phyloP scores from a whole-genome alignment of 2,113 vertebrate genomes.

The Emydocephalus ijimae region DNA sequence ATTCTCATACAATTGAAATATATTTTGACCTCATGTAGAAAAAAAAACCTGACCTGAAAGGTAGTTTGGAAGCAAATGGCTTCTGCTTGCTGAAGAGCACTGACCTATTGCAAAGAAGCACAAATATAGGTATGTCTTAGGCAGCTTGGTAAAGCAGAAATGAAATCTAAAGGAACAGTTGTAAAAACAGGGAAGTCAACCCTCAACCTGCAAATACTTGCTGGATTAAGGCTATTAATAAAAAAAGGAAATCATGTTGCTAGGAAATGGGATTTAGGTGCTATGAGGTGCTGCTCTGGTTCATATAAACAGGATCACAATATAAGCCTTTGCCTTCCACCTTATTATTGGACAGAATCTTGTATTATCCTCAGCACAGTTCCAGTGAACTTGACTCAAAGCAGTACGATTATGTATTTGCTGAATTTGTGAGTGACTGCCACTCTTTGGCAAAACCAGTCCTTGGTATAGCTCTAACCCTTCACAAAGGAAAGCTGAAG shows the following conservation, averaged over 20 bases:
- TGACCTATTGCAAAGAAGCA: not conserved
- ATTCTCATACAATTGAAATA: not conserved
- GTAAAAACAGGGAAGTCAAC: not conserved
- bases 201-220: not conserved
- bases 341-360: not conserved
- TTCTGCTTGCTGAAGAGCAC: not conserved
- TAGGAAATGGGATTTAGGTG: not conserved
- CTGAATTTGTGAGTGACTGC: not conserved
- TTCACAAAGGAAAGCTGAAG: not conserved
- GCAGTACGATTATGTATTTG: not conserved
- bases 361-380: not conserved
- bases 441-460: not conserved
- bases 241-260: not conserved
- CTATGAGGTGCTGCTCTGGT: not conserved
- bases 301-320: not conserved
- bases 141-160: not conserved
- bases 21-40: not conserved
- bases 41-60: not conserved
- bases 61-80: not conserved
- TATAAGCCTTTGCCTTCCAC: not conserved
- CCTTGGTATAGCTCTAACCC: not conserved
- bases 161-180: not conserved
- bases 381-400: not conserved
- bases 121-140: not conserved
- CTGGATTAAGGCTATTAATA: not conserved